A percentile compares a stretch with the other conserved stretches of the same genome.
Conservation (phyloP, 2,113 vertebrate species). For the Amia ocellicauda region DNA sequence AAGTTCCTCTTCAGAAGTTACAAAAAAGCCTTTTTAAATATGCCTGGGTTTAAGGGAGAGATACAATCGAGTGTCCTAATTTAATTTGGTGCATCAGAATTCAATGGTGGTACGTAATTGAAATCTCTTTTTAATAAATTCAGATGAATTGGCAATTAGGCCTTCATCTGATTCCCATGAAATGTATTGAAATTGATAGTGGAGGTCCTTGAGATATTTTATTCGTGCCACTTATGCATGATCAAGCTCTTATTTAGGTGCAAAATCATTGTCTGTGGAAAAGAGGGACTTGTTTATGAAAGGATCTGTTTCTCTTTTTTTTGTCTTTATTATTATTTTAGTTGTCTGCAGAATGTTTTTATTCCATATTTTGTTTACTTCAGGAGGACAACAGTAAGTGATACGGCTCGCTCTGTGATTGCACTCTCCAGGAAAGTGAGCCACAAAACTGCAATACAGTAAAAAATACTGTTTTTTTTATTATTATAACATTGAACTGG, state of each 20-base stretch:
- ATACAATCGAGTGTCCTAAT: conserved; percentile 84
- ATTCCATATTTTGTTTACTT: conserved; percentile 21
- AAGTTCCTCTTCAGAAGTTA: conserved; percentile 84
- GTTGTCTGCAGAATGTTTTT: conserved; percentile 37
- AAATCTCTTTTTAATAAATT: conserved; percentile 99
- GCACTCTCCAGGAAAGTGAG: background rate
- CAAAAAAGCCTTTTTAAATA: conserved; percentile 70
- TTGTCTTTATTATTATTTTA: conserved; percentile 17
- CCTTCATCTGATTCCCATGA: conserved; percentile 87
- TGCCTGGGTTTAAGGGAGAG: conserved; percentile 76
- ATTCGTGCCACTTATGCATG: conserved; percentile 73
- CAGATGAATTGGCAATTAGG: conserved; percentile 97
- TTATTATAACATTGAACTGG: conserved; percentile 2
- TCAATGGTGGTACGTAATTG: conserved; percentile 88
- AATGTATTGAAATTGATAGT: conserved; percentile 88
- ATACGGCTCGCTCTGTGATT: background rate
- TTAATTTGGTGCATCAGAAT: conserved; percentile 87
- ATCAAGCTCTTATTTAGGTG: conserved; percentile 34
- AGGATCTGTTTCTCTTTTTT: conserved; percentile 51
- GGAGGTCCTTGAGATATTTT: conserved; percentile 73
- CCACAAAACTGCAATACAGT: background rate
- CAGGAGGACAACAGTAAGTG: background rate
- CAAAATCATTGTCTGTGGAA: conserved; percentile 62
- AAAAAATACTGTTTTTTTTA: background rate
- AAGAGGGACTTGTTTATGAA: conserved; percentile 48